Base-by-base conservation (phyloP, 2,888 invertebrate species). In the Melanophora roralis region DNA sequence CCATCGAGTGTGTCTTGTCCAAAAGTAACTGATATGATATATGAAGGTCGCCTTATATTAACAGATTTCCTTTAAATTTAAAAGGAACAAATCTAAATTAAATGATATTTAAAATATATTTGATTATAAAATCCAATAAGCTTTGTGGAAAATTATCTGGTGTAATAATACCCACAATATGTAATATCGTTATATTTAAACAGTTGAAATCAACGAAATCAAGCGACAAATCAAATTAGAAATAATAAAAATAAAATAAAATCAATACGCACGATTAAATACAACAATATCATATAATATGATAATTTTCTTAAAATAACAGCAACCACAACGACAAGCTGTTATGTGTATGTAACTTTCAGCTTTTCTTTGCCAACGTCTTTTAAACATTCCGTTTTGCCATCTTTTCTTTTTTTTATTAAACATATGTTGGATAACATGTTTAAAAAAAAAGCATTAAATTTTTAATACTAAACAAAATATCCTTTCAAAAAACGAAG, bases 261-360 rank as follows among this genome's bases (percentile, higher is more conserved):
- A 87, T 88, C 88, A 88, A 87, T 88, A 86, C 88, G 86, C 88
- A 86, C 87, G 88, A 87, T 88, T 87, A 88, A 88, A 85, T 85
- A 84, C 85, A 86, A 86, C 86, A 87, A 87, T 87, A 84, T 86
- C 88, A 88, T 87, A 86, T 85, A 81, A 81, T 83, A 82, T 75
- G 75, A 81, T 78, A 82, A 79, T 81, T 75, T 72, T 68, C 59
- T 45, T 55, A n/a, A 34, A 60, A 71, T 49, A 60, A 27, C 32
- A 51, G 43, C 40, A 57, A 47, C 21, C 47, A 34, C 19, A 38
- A 14, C 8, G 36, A 12, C 9, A 27, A n/a, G 27, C 27, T 27
- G n/a, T n/a, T n/a, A n/a, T n/a, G n/a, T n/a, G n/a, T n/a, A n/a
- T n/a, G n/a, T n/a, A n/a, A n/a, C n/a, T n/a, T n/a, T n/a, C n/a